Conservation (phyloP, 2,113 vertebrate genomes). For the Amblyopsis rosae region DNA sequence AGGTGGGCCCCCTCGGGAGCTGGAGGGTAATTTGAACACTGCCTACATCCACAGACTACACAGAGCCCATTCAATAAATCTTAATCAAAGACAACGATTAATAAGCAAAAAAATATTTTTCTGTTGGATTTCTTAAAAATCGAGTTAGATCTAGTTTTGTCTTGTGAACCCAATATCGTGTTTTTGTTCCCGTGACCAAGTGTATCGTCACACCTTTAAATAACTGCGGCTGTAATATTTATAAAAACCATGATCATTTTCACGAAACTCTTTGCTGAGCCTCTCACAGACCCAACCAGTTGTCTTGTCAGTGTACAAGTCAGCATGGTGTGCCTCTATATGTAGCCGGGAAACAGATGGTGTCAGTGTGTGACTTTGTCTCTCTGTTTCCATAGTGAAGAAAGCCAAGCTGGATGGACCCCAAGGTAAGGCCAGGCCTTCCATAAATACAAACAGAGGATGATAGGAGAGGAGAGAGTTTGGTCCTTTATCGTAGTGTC, state of each 20-base stretch:
- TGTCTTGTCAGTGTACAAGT: slow-evolving; percentile 16
- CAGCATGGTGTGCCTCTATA: slow-evolving; percentile 16
- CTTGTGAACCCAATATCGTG: too few relatives aligned
- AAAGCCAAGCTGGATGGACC: slow-evolving; percentile 96
- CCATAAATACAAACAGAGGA: slow-evolving; percentile 32
- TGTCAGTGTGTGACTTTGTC: slow-evolving; percentile 63
- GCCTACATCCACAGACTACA: too few relatives aligned
- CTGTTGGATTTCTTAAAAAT: too few relatives aligned
- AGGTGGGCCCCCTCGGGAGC: too few relatives aligned
- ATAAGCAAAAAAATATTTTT: too few relatives aligned
- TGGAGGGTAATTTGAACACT: too few relatives aligned
- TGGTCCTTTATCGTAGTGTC: slow-evolving; percentile 24
- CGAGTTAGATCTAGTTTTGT: too few relatives aligned
- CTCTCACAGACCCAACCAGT: background rate
- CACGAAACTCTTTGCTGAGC: background rate
- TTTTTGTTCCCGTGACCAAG: too few relatives aligned
- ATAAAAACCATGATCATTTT: background rate
- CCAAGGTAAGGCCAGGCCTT: slow-evolving; percentile 84
- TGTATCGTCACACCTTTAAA: too few relatives aligned
- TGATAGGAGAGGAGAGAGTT: slow-evolving; percentile 12
- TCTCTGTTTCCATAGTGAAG: slow-evolving; percentile 87
- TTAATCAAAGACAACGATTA: too few relatives aligned
- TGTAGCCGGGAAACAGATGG: slow-evolving; percentile 58
- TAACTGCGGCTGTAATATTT: too few relatives aligned
- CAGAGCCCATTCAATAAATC: too few relatives aligned